These are phyloP conservation scores for Sander lucioperca DNA, from an alignment of 2,113 vertebrate species.

Conservation along the genomic window DNA sequence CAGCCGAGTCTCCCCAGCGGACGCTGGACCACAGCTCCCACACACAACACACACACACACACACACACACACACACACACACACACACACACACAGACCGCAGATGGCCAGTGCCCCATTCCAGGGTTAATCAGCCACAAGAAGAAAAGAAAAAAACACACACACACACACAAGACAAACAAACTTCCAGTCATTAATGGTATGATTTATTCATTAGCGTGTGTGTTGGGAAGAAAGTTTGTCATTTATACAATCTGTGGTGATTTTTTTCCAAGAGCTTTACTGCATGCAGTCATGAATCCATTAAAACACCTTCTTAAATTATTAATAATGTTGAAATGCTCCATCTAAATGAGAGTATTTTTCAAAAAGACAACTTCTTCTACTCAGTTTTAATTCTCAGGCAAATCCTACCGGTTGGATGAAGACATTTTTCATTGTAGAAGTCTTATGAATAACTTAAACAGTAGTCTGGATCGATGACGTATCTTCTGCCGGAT, in stretches of 20 bases:
- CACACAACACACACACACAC: constrained; percentile 38
- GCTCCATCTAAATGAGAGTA: background rate
- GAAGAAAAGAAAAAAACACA: constrained; percentile 22
- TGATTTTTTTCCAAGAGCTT: constrained; percentile 15
- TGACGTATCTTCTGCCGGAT: no score
- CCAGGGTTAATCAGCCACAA: constrained; percentile 75
- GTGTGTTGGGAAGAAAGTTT: constrained; percentile 64
- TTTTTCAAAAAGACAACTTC: background rate
- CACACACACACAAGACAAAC: constrained; percentile 57
- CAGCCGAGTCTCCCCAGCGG: constrained; percentile 80
- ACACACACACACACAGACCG: constrained; percentile 62
- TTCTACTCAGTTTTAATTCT: background rate
- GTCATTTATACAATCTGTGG: constrained; percentile 47
- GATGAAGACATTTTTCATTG: background rate
- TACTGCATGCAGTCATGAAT: background rate
- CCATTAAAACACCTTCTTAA: constrained; percentile 18
- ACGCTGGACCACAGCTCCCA: constrained; percentile 69
- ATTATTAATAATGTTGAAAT: constrained; percentile 23
- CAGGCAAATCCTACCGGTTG: background rate
- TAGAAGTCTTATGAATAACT: no score
- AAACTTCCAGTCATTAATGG: constrained; percentile 73
- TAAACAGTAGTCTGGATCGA: no score
- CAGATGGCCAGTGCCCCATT: constrained; percentile 83
- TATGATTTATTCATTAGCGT: constrained; percentile 79
- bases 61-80: constrained; percentile 27